Conservation (phyloP, 2,888 invertebrate species). For the Merodon equestris region DNA sequence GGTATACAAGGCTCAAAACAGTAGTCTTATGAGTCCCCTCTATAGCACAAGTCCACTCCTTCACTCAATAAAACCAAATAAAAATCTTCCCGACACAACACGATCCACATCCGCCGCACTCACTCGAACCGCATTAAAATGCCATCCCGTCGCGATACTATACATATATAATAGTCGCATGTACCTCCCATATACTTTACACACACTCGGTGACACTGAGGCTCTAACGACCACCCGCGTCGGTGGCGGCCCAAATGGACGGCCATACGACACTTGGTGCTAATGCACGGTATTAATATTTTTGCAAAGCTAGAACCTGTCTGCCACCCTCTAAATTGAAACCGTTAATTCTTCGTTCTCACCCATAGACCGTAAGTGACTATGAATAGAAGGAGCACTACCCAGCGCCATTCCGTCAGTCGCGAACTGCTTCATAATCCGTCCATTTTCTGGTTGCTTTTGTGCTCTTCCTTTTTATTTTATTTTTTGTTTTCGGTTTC, state of each 20-base stretch:
- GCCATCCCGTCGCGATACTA: not conserved
- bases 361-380: too few species aligned
- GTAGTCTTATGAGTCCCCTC: too few species aligned
- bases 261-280: slow-evolving; percentile 16
- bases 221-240: slow-evolving; percentile 15
- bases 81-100: not conserved
- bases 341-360: slow-evolving; percentile 12
- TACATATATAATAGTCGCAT: too few species aligned
- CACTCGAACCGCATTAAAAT: not conserved
- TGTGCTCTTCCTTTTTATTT: slow-evolving; percentile 12
- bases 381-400: too few species aligned
- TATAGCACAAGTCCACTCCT: slow-evolving; percentile 4
- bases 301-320: slow-evolving; percentile 17
- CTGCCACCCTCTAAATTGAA: slow-evolving; percentile 17
- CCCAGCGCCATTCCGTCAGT: slow-evolving; percentile 11
- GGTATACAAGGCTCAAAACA: too few species aligned
- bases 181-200: not conserved
- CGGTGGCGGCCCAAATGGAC: not conserved
- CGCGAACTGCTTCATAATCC: slow-evolving; percentile 57
- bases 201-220: slow-evolving; percentile 2
- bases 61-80: slow-evolving; percentile 9
- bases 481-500: slow-evolving; percentile 8
- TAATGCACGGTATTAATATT: slow-evolving; percentile 39
- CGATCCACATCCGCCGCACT: not conserved
- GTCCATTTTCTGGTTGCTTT: slow-evolving; percentile 37